Evolutionary conservation across 2,888 invertebrate species (phyloP), one percentile per base, ranked within the genome.

Genomic region (Acanthosepion pharaonis): DNA sequence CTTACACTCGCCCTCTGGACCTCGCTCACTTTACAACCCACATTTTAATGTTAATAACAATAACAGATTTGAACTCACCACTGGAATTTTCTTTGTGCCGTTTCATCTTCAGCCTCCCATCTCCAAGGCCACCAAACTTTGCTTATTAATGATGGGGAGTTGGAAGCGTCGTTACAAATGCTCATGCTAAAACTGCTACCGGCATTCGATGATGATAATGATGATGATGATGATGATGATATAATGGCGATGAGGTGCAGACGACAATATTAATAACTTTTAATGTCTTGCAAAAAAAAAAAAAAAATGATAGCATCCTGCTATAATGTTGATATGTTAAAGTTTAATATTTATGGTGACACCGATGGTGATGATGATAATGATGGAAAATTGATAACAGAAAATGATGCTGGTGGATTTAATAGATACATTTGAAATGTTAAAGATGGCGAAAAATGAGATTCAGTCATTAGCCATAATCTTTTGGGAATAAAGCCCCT

Each of bases 151-250:
- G 59, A 59, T 59, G 59, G 59, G 23, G 23, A 5, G 20, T 3
- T 20, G 6, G 59, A 20, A 4, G 23, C 1, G 59, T 59, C 59
- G 59, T 59, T 20, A 6, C 5, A 55, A n/a, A 78, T 78, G 78
- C 8, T 78, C 78, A 78, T n/a, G 78, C 28, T 28, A n/a, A 8
- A 78, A n/a, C 78, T n/a, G n/a, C 78, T n/a, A 78, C 78, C 1
- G 11, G 3, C 8, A 9, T n/a, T 78, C 78, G 95, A 42, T 42
- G 42, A 42, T 42, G 42, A 42, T 42, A 2, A 91, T 94, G 95
- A 11, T 94, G 94, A 25, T 95, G 94, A 78, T 94, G 94, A 49
- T 94, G 91, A 23, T 95, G 91, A 91, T 78, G 78, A 64, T 94
- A 55, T 9, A 11, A 11, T 8, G 91, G 59, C 28, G 92, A 5